phyloP scores from a whole-genome alignment of 2,888 invertebrate species.

The Mythimna impura region DNA sequence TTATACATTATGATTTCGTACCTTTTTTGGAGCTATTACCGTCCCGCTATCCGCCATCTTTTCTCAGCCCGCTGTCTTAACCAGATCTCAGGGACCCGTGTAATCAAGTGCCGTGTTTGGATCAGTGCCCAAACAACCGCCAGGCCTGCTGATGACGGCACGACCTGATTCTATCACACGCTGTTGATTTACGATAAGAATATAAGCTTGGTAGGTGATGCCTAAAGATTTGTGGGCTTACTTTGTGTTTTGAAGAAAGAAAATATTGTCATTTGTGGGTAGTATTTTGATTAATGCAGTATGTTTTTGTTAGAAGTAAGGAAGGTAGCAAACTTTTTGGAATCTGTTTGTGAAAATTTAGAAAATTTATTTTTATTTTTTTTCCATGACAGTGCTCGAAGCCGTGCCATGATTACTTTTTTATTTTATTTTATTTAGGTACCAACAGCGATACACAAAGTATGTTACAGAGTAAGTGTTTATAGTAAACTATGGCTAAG shows the following conservation, averaged over 20 bases:
- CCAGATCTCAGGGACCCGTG: background rate
- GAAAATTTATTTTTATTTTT: too few relatives aligned
- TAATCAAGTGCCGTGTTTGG: slow-evolving; percentile 22
- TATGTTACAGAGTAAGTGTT: too few relatives aligned
- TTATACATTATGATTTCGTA: too few relatives aligned
- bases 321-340: too few relatives aligned
- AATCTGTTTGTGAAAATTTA: too few relatives aligned
- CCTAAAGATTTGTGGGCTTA: background rate
- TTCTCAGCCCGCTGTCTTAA: slow-evolving; percentile 15
- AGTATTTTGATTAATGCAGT: background rate
- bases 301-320: too few relatives aligned
- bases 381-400: too few relatives aligned
- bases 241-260: background rate
- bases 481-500: too few relatives aligned
- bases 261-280: background rate
- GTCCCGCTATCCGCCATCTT: background rate
- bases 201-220: background rate
- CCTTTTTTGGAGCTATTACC: background rate
- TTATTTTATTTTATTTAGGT: too few relatives aligned
- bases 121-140: slow-evolving; percentile 23
- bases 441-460: too few relatives aligned
- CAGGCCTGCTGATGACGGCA: slow-evolving; percentile 17
- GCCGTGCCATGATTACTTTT: too few relatives aligned
- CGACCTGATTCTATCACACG: background rate
- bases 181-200: background rate